phyloP scores from a whole-genome alignment of 2,113 vertebrate species.

The Onychostoma macrolepis region DNA sequence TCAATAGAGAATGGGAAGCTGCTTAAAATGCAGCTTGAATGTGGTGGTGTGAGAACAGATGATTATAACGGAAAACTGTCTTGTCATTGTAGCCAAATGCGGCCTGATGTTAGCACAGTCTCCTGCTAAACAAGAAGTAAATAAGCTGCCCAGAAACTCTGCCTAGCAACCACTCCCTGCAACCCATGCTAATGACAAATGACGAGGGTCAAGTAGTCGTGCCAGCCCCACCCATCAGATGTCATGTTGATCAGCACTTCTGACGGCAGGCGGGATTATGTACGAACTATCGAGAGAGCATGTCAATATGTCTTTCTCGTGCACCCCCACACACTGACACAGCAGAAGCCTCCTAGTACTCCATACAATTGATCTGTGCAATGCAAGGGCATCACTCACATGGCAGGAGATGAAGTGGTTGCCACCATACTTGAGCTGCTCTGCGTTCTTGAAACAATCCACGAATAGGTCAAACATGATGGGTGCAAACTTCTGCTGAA shows the following conservation, averaged over 20 bases:
- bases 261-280: constrained; percentile 51
- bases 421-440: constrained; percentile 10
- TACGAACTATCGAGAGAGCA: constrained; percentile 44
- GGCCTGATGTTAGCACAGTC: neutral
- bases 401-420: neutral
- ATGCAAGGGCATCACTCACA: constrained; percentile 44
- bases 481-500: neutral
- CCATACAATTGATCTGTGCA: constrained; percentile 60
- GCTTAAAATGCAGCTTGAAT: neutral
- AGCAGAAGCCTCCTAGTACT: constrained; percentile 46
- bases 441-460: neutral
- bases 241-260: constrained; percentile 50
- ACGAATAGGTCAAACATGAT: neutral
- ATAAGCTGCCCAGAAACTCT: constrained; percentile 44
- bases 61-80: neutral
- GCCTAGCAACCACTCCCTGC: constrained; percentile 49
- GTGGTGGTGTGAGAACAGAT: neutral
- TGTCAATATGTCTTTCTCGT: constrained; percentile 43
- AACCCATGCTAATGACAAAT: constrained; percentile 55
- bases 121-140: constrained; percentile 34
- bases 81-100: neutral
- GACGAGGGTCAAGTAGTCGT: constrained; percentile 49
- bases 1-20: neutral
- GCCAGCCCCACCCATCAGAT: constrained; percentile 32
- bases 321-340: constrained; percentile 24